These are phyloP conservation scores for Puntigrus tetrazona DNA, from an alignment of 2,113 vertebrate genomes.

Conservation along the genomic window DNA sequence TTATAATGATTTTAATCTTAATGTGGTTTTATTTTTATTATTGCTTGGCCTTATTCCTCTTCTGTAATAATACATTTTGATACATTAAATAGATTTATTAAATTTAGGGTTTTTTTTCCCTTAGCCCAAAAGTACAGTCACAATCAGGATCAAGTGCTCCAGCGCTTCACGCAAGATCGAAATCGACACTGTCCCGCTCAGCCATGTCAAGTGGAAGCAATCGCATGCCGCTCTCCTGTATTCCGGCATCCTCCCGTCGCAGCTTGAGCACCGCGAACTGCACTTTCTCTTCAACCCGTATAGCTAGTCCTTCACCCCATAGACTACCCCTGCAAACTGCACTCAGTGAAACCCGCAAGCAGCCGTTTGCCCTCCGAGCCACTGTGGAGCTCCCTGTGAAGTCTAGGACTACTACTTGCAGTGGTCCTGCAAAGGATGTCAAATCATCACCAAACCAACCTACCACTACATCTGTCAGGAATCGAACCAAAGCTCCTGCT, in stretches of 20 bases:
- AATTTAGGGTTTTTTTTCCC: neutral
- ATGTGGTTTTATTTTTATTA: no score
- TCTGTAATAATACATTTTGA: neutral
- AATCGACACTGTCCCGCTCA: conserved; percentile 58
- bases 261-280: conserved; percentile 81
- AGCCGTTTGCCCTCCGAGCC: conserved; percentile 70
- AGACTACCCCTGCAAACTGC: conserved; percentile 73
- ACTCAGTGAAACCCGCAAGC: conserved; percentile 63
- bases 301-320: conserved; percentile 87
- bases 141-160: conserved; percentile 63
- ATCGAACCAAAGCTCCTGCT: conserved; percentile 78
- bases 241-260: conserved; percentile 73
- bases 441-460: conserved; percentile 67
- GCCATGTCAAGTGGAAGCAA: conserved; percentile 71
- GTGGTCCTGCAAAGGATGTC: conserved; percentile 71
- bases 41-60: no score
- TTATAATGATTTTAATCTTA: neutral
- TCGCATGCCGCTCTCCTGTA: conserved; percentile 69
- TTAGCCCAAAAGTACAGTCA: conserved; percentile 74
- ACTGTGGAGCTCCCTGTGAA: conserved; percentile 65
- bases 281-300: conserved; percentile 76
- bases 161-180: conserved; percentile 61
- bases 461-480: conserved; percentile 69
- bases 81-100: neutral
- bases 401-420: conserved; percentile 66